These are phyloP conservation scores for Caenorhabditis macrosperma DNA, from an alignment of 2,888 invertebrate genomes.

Conservation along the genomic window DNA sequence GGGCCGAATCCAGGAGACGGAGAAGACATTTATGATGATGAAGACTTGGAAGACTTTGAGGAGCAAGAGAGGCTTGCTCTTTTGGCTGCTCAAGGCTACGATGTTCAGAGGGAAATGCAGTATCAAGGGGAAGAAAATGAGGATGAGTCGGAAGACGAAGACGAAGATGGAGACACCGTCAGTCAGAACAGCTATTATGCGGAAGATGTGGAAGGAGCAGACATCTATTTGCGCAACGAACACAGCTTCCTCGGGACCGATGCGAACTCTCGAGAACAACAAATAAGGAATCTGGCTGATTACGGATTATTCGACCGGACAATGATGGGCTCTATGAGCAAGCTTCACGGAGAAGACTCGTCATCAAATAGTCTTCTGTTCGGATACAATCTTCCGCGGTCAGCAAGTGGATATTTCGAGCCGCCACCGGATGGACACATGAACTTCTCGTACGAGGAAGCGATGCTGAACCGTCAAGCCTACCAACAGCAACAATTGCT, in stretches of 20 bases:
- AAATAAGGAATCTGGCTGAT: conserved; percentile 44
- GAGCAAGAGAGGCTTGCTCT: conserved; percentile 62
- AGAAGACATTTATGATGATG: conserved; percentile 56
- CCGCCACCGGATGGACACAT: conserved; percentile 51
- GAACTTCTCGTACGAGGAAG: conserved; percentile 63
- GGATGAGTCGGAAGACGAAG: conserved; percentile 46
- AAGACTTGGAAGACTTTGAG: conserved; percentile 68
- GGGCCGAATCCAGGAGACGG: conserved; percentile 8
- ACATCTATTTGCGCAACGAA: conserved; percentile 53
- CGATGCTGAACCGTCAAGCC: conserved; percentile 34
- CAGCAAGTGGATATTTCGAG: conserved; percentile 73
- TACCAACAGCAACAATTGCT: conserved; percentile 44
- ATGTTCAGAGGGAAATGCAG: conserved; percentile 16
- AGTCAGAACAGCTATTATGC: conserved; percentile 65
- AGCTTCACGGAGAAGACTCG: conserved; percentile 64
- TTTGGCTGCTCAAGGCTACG: conserved; percentile 48
- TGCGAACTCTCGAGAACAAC: conserved; percentile 38
- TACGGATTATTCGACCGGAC: conserved; percentile 45
- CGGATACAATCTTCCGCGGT: conserved; percentile 64
- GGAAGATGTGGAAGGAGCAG: conserved; percentile 63
- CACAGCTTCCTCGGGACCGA: conserved; percentile 61
- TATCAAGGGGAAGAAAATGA: conserved; percentile 25
- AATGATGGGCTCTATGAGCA: conserved; percentile 67
- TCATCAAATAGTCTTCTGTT: conserved; percentile 44
- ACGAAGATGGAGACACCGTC: conserved; percentile 53